Base-by-base conservation (phyloP, 2,888 invertebrate species). In the Epinotia ramella region DNA sequence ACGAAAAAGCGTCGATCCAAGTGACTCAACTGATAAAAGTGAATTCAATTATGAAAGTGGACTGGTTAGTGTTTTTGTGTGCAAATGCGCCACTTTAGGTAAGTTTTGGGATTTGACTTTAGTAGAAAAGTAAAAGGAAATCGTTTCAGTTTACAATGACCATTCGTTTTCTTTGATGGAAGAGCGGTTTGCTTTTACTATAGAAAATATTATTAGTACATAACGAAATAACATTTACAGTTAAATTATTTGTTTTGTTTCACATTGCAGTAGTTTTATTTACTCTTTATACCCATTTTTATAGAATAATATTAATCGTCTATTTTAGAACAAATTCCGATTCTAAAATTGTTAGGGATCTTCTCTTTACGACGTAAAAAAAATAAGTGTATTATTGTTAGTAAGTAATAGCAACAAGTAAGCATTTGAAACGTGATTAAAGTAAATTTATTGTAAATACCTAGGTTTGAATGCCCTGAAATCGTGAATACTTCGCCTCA, bases 31-130 rank as follows among this genome's bases (percentile, higher is more conserved):
- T n/a, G 7, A n/a, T 49, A 28, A 46, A 46, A 49, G 53, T 72
- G 20, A 16, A 64, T 70, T 4, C 2, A 49, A 49, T 5, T 24
- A 62, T 53, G 53, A 24, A 40, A 63, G 71, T 67, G 53, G 24
- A 64, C 46, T 46, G 44, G 62, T 46, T 44, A 49, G 60, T 67
- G 63, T 3, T 56, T 63, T 53, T 49, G 49, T 9, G 62, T 68
- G n/a, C 62, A 24, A 59, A 44, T 62, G 62, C 24, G 62, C 62
- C 33, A 53, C 6, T 73, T 73, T 62, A 40, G 73, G 67, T 73
- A 56, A 73, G 72, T 57, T 65, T 59, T 28, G 18, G 24, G n/a
- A 13, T 64, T 65, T 44, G 9, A n/a, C 24, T 16, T 64, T 24
- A 46, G 20, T 63, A 18, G 44, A 44, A 63, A 20, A 20, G 5